Evolutionary conservation across 2,113 vertebrate species (phyloP).

Genomic region (Chionomys nivalis): DNA sequence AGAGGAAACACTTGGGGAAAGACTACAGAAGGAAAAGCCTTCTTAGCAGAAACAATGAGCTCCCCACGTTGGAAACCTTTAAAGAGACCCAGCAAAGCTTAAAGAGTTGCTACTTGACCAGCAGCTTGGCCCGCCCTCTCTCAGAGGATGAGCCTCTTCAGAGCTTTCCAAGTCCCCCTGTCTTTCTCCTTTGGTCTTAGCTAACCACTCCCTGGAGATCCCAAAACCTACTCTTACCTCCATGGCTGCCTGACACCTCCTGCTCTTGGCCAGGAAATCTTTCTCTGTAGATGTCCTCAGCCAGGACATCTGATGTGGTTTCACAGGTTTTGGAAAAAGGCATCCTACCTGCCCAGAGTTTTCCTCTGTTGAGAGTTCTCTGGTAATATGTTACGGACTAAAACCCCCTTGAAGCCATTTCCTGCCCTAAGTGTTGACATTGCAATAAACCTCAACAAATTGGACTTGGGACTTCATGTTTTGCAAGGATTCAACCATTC

Average conservation of each 20-base stretch:
- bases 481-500: slow-evolving; percentile 51
- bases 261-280: neutral
- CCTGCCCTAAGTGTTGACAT: neutral
- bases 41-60: slow-evolving; percentile 58
- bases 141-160: neutral
- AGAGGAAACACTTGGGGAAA: slow-evolving; percentile 64
- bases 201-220: neutral
- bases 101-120: neutral
- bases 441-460: slow-evolving; percentile 12
- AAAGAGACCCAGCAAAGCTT: slow-evolving; percentile 1
- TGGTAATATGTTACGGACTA: neutral
- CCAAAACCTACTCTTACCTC: neutral
- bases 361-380: neutral
- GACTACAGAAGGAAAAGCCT: slow-evolving; percentile 65
- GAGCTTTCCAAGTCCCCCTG: neutral
- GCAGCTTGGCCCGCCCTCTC: neutral
- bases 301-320: slow-evolving; percentile 16
- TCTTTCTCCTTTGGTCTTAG: neutral
- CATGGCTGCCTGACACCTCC: neutral
- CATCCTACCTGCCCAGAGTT: neutral
- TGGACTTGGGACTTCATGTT: slow-evolving; percentile 45
- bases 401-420: neutral
- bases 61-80: neutral
- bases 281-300: neutral
- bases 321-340: neutral